Conservation (phyloP, 2,888 invertebrate species). For the Watsonalla cultraria region DNA sequence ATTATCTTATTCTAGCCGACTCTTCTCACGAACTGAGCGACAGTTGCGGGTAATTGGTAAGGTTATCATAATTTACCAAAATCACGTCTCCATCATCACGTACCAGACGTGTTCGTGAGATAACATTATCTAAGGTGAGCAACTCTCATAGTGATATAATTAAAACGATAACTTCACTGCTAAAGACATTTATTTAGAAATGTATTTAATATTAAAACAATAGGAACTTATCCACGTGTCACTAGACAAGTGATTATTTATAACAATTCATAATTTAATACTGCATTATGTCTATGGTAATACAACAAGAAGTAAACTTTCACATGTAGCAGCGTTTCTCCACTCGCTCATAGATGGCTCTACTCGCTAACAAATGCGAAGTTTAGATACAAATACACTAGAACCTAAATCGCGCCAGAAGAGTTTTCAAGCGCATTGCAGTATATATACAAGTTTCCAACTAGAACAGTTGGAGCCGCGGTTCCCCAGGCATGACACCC, state of each 20-base stretch:
- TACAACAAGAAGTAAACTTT: background rate
- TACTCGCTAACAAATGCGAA: too few relatives aligned
- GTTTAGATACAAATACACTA: too few relatives aligned
- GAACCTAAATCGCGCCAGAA: too few relatives aligned
- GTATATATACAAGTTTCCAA: too few relatives aligned
- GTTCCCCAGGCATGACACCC: too few relatives aligned
- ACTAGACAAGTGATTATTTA: background rate
- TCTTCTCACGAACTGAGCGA: too few relatives aligned
- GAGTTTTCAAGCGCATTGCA: too few relatives aligned
- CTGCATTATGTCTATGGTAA: constrained; percentile 2
- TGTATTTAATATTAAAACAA: constrained; percentile 13
- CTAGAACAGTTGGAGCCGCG: too few relatives aligned
- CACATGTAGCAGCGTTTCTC: too few relatives aligned
- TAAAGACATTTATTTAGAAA: constrained; percentile 20
- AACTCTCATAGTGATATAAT: constrained; percentile 5
- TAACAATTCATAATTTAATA: constrained; percentile 7
- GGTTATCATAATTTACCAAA: background rate
- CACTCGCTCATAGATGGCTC: too few relatives aligned
- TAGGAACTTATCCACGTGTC: constrained; percentile 30
- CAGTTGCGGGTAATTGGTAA: background rate
- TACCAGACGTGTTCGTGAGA: background rate
- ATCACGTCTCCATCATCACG: background rate
- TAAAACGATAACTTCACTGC: constrained; percentile 14
- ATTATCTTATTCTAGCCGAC: too few relatives aligned
- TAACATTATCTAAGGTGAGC: background rate